phyloP scores from a whole-genome alignment of 2,888 invertebrate species.

The Tenthredo distinguenda region DNA sequence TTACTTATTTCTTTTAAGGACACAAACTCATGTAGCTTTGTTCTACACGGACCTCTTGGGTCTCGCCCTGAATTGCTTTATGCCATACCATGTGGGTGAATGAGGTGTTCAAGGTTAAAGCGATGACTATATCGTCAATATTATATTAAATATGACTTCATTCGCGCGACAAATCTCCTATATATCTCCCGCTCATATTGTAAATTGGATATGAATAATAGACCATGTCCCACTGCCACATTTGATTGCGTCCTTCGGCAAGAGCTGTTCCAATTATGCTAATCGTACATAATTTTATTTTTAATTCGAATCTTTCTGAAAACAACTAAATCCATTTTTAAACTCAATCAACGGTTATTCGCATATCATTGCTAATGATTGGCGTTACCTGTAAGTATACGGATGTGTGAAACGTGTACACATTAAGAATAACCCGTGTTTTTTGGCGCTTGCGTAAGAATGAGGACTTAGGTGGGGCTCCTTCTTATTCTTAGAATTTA shows the following conservation, averaged over 20 bases:
- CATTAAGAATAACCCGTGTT: neutral
- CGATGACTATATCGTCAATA: constrained; percentile 40
- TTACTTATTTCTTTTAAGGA: constrained; percentile 31
- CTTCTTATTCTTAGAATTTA: constrained; percentile 14
- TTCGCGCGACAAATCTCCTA: constrained; percentile 30
- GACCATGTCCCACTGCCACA: neutral
- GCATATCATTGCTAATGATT: neutral
- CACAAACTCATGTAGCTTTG: constrained; percentile 27
- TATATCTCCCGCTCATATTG: neutral
- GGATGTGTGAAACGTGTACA: neutral
- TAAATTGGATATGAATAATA: constrained; percentile 28
- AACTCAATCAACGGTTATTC: neutral
- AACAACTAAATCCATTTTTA: neutral
- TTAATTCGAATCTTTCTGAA: neutral
- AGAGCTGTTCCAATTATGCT: neutral
- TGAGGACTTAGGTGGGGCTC: neutral
- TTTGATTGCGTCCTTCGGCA: constrained; percentile 2
- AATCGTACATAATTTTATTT: constrained; percentile 29
- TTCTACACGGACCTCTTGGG: constrained; percentile 19
- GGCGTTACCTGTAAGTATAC: neutral
- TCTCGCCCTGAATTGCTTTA: constrained; percentile 44
- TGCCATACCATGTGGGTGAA: neutral
- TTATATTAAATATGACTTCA: constrained; percentile 46
- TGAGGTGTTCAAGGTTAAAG: constrained; percentile 38
- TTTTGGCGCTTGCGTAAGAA: neutral